Evolutionary conservation across 2,797 vertebrate genomes (phyloP).

Genomic region (Muscicapa striata): DNA sequence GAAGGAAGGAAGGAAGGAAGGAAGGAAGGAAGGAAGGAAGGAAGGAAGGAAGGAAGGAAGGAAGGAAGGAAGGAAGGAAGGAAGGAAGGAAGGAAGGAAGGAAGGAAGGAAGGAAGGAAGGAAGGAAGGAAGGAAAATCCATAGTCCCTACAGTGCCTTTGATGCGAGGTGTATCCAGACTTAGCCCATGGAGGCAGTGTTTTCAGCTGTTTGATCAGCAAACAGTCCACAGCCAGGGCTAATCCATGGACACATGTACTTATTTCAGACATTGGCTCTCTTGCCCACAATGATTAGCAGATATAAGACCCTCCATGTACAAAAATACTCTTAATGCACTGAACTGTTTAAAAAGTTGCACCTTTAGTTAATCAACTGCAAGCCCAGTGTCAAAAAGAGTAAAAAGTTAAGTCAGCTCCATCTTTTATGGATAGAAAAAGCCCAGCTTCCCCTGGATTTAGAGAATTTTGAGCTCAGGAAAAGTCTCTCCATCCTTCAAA

Average conservation of each 20-base stretch:
- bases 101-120: neutral
- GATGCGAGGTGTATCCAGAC: rapidly evolving
- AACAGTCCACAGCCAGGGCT: neutral
- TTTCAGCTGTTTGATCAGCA: neutral
- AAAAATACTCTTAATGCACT: neutral
- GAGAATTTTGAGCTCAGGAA: neutral
- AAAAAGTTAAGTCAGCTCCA: neutral
- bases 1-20: no score
- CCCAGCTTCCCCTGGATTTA: neutral
- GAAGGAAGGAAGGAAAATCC: neutral
- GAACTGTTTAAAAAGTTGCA: neutral
- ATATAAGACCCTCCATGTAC: neutral
- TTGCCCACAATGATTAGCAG: neutral
- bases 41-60: no score
- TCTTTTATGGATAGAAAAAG: neutral
- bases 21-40: no score
- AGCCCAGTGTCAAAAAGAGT: neutral
- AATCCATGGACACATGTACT: neutral
- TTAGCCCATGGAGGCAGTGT: neutral
- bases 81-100: no score
- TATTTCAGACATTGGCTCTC: neutral
- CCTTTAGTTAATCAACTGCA: neutral
- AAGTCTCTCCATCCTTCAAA: neutral
- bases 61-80: no score
- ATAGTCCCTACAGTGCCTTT: rapidly evolving